phyloP scores from a whole-genome alignment of 2,113 vertebrate genomes.

The Myrmecophaga tridactyla region DNA sequence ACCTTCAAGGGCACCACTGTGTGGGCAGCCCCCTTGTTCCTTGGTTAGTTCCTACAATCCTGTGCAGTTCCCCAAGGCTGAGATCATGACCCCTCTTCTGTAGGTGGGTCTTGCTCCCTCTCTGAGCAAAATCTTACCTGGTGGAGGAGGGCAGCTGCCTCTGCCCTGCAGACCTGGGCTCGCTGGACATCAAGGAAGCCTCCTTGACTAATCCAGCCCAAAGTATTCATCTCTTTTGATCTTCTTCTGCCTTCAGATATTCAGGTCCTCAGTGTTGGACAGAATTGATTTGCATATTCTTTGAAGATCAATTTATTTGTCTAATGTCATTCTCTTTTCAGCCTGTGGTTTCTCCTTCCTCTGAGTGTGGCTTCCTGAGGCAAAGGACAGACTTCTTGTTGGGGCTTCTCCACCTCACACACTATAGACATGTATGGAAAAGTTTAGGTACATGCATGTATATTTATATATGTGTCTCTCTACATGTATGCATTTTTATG shows the following conservation, averaged over 20 bases:
- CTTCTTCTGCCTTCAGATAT: background rate
- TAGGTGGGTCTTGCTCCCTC: background rate
- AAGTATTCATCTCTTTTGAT: background rate
- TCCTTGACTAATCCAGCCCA: background rate
- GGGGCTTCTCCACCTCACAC: no score
- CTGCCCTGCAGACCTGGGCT: background rate
- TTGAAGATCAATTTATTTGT: background rate
- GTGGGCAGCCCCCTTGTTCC: background rate
- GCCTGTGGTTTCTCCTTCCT: background rate
- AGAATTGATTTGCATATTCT: background rate
- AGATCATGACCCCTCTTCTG: background rate
- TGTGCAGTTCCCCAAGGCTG: background rate
- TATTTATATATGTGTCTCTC: background rate
- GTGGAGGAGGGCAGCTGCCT: no score
- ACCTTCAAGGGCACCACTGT: background rate
- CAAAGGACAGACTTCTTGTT: background rate
- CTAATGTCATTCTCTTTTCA: background rate
- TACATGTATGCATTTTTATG: background rate
- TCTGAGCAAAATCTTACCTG: background rate
- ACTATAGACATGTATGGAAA: rapidly evolving
- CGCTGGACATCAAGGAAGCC: background rate
- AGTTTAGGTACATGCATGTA: background rate
- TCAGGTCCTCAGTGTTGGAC: rapidly evolving
- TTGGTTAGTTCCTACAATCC: background rate
- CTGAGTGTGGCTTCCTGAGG: background rate